Evolutionary conservation across 2,113 vertebrate species (phyloP).

Genomic region (Lota lota): DNA sequence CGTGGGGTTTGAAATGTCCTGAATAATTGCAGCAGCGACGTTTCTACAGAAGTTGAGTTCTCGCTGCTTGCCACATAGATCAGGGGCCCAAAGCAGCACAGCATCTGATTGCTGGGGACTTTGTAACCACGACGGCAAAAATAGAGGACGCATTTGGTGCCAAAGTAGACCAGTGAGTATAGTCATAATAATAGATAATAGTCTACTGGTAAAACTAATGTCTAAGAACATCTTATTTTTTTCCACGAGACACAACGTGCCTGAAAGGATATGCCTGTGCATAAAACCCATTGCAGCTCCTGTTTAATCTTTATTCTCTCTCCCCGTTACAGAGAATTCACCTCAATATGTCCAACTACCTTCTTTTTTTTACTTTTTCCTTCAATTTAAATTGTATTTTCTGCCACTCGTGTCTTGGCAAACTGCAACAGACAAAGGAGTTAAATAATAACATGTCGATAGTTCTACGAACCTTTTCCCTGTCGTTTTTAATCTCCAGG

Average conservation of each 20-base stretch:
- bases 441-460: slow-evolving; percentile 66
- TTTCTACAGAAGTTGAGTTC: too few species aligned
- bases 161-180: slow-evolving; percentile 78
- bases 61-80: too few species aligned
- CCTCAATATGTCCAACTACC: too few species aligned
- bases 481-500: slow-evolving; percentile 46
- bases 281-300: slow-evolving; percentile 35
- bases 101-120: slow-evolving; percentile 69
- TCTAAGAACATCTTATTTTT: slow-evolving; percentile 53
- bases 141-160: slow-evolving; percentile 85
- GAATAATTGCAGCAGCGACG: slow-evolving; percentile 63
- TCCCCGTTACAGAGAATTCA: slow-evolving; percentile 60
- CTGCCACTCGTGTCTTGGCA: slow-evolving; percentile 17
- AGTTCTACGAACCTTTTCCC: slow-evolving; percentile 59
- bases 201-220: slow-evolving; percentile 43
- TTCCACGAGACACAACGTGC: slow-evolving; percentile 86
- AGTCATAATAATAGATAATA: slow-evolving; percentile 56
- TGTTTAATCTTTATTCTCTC: slow-evolving; percentile 13
- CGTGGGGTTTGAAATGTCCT: slow-evolving; percentile 64
- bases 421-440: slow-evolving; percentile 60
- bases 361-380: slow-evolving; percentile 67
- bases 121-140: slow-evolving; percentile 76
- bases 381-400: slow-evolving; percentile 72
- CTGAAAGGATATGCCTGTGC: slow-evolving; percentile 75
- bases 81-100: slow-evolving; percentile 53